A percentile compares a stretch with the other conserved stretches of the same genome.
Evolutionary conservation across 92 coral and sea anemone genomes (phyloP).

Genomic region (Actinostola sp.): DNA sequence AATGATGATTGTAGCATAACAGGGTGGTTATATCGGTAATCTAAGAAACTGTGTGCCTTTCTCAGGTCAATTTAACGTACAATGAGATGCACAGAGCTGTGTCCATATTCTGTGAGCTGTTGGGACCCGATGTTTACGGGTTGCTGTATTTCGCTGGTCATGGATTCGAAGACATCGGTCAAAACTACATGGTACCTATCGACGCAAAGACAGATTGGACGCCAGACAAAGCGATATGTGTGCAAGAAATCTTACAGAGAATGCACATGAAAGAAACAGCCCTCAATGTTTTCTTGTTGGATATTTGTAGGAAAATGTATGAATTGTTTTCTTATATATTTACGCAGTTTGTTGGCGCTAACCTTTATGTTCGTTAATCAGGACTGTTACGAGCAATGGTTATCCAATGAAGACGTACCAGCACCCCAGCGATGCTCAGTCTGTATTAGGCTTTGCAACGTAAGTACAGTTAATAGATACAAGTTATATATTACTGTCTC

Average conservation of each 20-base stretch:
- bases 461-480: no score
- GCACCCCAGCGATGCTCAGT: constrained; percentile 78
- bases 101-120: constrained; percentile 59
- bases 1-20: no score
- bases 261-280: constrained; percentile 68
- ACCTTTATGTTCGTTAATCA: constrained; percentile 18
- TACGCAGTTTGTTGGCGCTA: neutral
- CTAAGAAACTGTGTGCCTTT: neutral
- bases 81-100: constrained; percentile 81
- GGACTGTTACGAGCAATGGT: constrained; percentile 46
- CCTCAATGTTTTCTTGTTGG: constrained; percentile 81
- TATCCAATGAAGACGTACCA: constrained; percentile 61
- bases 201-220: constrained; percentile 89
- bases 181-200: constrained; percentile 87
- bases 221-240: constrained; percentile 82
- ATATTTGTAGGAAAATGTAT: constrained; percentile 91
- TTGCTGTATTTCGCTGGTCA: constrained; percentile 94
- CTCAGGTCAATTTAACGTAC: constrained; percentile 66
- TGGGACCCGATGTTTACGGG: constrained; percentile 81
- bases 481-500: no score
- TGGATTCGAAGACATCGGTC: constrained; percentile 93
- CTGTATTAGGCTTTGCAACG: constrained; percentile 95
- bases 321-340: no score
- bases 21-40: no score
- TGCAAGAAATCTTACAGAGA: constrained; percentile 71